Percentiles rank a stretch among this genome's conserved stretches.
Conservation (phyloP, 2,888 invertebrate species). For the Tenthredo livida region DNA sequence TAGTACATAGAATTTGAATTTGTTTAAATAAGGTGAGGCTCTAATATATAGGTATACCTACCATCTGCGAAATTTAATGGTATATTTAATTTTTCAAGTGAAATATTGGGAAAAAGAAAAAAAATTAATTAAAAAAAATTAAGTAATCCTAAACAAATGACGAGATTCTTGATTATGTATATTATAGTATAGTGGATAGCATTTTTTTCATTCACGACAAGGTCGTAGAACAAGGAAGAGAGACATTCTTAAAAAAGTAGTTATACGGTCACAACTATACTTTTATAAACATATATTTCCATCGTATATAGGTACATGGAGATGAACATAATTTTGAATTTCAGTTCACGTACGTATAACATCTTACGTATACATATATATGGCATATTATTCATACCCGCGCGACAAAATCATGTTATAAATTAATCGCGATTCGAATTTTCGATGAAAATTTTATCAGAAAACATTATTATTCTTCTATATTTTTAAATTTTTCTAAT, state of each 20-base stretch:
- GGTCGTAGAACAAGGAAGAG: neutral
- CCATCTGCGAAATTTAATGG: neutral
- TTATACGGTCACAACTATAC: neutral
- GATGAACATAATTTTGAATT: neutral
- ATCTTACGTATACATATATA: neutral
- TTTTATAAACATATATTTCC: neutral
- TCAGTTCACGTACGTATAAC: conserved; percentile 13
- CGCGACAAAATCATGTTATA: neutral
- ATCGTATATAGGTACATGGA: neutral
- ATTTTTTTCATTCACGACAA: neutral
- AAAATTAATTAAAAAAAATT: neutral
- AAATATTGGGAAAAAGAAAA: neutral
- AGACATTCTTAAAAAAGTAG: neutral
- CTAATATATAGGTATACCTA: no score
- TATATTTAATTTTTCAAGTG: neutral
- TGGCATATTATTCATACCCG: no score
- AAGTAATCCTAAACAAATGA: neutral
- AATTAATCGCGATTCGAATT: no score
- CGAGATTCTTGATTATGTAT: neutral
- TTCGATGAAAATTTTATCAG: no score
- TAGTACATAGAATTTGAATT: neutral
- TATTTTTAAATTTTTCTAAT: neutral
- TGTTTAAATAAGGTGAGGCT: neutral
- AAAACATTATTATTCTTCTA: no score
- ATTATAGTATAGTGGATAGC: neutral